phyloP scores from a whole-genome alignment of 2,888 invertebrate genomes.

The Drosophila rubida region DNA sequence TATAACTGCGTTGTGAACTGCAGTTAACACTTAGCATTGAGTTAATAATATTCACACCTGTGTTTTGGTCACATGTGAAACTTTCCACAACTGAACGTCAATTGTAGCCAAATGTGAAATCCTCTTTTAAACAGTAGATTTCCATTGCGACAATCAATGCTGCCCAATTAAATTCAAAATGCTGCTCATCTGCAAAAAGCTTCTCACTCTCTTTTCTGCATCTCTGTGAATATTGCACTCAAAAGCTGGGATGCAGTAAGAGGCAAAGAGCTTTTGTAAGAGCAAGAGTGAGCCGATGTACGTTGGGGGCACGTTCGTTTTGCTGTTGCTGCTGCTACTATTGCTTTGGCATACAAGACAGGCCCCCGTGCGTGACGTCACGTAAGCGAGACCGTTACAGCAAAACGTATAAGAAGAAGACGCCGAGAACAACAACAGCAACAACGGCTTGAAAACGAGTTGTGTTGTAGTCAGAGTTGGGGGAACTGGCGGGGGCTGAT shows the following conservation, averaged over 20 bases:
- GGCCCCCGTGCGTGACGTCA: constrained; percentile 82
- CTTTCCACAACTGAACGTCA: constrained; percentile 40
- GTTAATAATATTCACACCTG: constrained; percentile 58
- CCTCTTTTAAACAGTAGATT: constrained; percentile 16
- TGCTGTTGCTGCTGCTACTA: constrained; percentile 24
- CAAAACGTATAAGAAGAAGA: constrained; percentile 25
- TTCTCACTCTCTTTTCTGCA: constrained; percentile 8
- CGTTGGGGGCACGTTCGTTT: constrained; percentile 71
- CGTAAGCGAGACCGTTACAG: constrained; percentile 65
- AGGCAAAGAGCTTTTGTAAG: constrained; percentile 24
- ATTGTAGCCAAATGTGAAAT: constrained; percentile 14
- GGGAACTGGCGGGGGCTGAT: not conserved
- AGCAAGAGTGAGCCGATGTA: constrained; percentile 57
- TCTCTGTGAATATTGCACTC: constrained; percentile 42
- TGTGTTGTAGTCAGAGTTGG: not conserved
- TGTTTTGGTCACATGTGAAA: constrained; percentile 62
- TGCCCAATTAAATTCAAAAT: not conserved
- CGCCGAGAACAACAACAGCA: constrained; percentile 15
- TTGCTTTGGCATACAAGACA: constrained; percentile 55
- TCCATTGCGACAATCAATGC: constrained; percentile 13
- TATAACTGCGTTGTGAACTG: constrained; percentile 8
- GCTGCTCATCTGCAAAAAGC: not conserved
- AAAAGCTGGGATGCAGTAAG: constrained; percentile 46
- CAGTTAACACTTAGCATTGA: constrained; percentile 63
- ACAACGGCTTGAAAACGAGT: constrained; percentile 34